Evolutionary conservation across 2,888 invertebrate species (phyloP), one percentile per base, ranked within the genome.

Genomic region (Dicyrtoma fusca): DNA sequence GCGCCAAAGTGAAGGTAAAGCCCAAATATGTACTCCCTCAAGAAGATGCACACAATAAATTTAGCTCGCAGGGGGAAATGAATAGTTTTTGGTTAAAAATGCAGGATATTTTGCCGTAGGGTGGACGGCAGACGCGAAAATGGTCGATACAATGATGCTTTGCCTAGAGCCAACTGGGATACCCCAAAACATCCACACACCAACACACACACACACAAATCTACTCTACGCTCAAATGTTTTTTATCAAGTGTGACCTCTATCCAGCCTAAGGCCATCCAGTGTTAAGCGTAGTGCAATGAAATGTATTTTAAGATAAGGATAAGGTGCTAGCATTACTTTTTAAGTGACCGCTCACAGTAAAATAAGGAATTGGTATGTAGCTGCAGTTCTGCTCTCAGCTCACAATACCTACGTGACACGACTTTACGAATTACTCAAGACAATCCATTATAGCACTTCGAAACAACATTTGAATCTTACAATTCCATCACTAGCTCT

Each of bases 131-230:
- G 74, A 74, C 74, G 74, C 71, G 62, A 71, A 74, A 73, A 68
- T 71, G 62, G 63, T 57, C 62, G 68, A 74, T 68, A 71, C 63
- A 73, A 69, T 69, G 69, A 69, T 69, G 69, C 63, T 53, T 66
- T 53, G 75, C 78, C 78, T 72, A 73, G 74, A 78, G 78, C 74
- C 65, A 78, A 78, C 78, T 78, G 57, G 78, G 76, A 76, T 74
- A 76, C 72, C 75, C 75, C 76, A 69, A 59, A 62, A 70, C 70
- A 70, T 70, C 47, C 61, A 47, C 61, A 55, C 74, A 71, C 57
- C 47, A 5, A 71, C 45, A 71, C 57, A 57, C 17, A 71, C 45
- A 70, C 49, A 53, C 59, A 71, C 69, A 71, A 65, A 59, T 71
- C 71, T 49, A 64, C 21, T 25, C 51, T 34, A 66, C 53, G n/a